Percentiles rank a stretch among this genome's conserved stretches.
phyloP scores from a whole-genome alignment of 2,113 vertebrate genomes.

The Dolichallabes microphthalmus region DNA sequence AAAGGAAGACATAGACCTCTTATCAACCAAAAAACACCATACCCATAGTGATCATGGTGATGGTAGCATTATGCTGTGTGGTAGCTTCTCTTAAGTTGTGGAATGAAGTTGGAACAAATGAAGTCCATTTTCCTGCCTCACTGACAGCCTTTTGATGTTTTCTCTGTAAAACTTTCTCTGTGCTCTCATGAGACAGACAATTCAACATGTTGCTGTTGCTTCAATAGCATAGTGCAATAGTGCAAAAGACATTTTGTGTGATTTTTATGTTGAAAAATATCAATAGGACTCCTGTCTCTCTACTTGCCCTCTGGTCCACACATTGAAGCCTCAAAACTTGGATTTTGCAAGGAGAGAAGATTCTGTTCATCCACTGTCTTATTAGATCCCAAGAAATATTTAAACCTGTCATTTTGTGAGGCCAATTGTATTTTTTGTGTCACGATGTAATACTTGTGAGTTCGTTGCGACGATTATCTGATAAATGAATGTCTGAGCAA shows the following conservation, averaged over 20 bases:
- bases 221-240: neutral
- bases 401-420: neutral
- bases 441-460: neutral
- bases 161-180: neutral
- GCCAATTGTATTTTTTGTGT: neutral
- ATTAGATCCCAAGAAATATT: neutral
- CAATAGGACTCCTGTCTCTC: neutral
- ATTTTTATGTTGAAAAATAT: no score
- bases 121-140: neutral
- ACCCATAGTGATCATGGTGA: neutral
- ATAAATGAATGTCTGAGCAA: neutral
- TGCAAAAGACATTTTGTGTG: neutral
- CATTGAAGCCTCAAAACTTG: neutral
- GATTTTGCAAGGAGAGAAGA: neutral
- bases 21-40: no score
- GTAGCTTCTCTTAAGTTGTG: neutral
- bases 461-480: neutral
- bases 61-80: neutral
- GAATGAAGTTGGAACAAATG: neutral
- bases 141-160: neutral
- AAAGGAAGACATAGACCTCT: neutral
- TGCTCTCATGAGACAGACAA: neutral
- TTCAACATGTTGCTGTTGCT: neutral
- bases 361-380: neutral
- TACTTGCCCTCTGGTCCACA: neutral